Conservation (phyloP, 2,113 vertebrate genomes). For the Hemiscyllium ocellatum region DNA sequence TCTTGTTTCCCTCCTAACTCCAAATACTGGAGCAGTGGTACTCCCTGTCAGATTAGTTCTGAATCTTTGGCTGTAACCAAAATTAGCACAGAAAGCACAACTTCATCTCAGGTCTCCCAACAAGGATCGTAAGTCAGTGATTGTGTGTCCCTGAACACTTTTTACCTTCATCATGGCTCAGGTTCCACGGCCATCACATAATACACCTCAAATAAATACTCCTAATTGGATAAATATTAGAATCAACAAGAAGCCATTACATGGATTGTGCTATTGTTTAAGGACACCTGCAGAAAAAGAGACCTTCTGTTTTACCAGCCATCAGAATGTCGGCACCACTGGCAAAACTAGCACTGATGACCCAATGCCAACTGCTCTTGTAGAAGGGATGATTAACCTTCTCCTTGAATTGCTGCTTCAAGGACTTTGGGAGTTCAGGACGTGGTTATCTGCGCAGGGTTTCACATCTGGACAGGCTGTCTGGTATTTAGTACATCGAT, state of each 20-base stretch:
- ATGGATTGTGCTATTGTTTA: no score
- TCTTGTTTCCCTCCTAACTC: neutral
- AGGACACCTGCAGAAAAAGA: no score
- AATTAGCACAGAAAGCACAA: neutral
- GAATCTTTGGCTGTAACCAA: neutral
- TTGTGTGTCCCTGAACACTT: neutral
- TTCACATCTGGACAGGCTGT: neutral
- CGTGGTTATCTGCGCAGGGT: neutral
- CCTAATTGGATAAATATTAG: no score
- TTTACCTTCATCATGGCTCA: neutral
- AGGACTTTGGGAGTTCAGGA: neutral
- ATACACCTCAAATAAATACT: no score
- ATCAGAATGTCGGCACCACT: no score
- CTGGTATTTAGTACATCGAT: neutral
- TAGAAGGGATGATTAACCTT: neutral
- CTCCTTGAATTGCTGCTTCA: neutral
- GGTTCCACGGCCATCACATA: neutral
- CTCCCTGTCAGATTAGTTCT: neutral
- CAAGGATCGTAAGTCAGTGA: neutral
- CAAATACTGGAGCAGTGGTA: neutral
- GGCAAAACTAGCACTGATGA: no score
- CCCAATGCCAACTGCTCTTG: neutral
- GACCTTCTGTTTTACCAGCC: no score
- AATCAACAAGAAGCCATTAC: no score
- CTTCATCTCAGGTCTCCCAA: neutral